Evolutionary conservation across 2,797 vertebrate species (phyloP).

Genomic region (Sternotherus odoratus): DNA sequence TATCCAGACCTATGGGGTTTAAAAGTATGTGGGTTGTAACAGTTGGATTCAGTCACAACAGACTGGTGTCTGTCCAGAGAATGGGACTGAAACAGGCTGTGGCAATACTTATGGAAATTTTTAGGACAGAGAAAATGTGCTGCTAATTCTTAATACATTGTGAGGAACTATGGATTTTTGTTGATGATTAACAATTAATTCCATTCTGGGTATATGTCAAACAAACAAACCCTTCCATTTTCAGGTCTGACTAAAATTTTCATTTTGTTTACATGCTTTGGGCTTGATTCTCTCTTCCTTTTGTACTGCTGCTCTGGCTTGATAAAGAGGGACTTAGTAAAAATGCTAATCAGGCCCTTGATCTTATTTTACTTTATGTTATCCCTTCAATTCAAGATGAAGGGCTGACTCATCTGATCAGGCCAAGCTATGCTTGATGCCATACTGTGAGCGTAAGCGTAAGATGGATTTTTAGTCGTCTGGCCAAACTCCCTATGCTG

Average conservation of each 20-base stretch:
- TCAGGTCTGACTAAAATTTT: not conserved
- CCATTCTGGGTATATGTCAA: not conserved
- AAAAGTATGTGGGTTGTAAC: not conserved
- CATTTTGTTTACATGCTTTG: not conserved
- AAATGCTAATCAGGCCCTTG: not conserved
- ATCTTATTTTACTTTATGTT: not conserved
- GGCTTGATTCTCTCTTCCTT: not conserved
- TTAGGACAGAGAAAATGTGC: accelerated
- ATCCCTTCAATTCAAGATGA: not conserved
- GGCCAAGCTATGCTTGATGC: not conserved
- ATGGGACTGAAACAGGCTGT: not conserved
- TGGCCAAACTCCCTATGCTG: not conserved
- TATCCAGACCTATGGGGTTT: not conserved
- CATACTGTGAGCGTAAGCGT: not conserved
- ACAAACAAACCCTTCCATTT: not conserved
- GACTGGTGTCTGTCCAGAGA: not conserved
- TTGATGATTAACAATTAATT: accelerated
- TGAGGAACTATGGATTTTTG: not conserved
- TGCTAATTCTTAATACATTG: not conserved
- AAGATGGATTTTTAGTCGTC: not conserved
- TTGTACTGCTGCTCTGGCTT: not conserved
- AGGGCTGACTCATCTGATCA: not conserved
- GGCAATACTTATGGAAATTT: not conserved
- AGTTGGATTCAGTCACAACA: not conserved
- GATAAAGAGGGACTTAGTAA: not conserved